Evolutionary conservation across 2,888 invertebrate genomes (phyloP).

Genomic region (Tenthredo notha): DNA sequence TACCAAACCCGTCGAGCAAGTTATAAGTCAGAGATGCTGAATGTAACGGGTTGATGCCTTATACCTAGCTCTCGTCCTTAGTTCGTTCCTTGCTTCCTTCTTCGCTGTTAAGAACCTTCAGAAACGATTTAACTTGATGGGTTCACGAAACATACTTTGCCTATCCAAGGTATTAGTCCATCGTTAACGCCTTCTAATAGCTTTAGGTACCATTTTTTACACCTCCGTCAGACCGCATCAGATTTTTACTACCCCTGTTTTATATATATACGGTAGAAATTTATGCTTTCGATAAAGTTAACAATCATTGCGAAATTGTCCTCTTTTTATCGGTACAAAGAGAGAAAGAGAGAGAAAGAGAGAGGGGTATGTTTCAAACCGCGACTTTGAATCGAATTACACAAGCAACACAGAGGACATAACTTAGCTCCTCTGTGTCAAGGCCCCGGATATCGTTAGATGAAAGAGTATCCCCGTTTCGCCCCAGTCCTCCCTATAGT

Average conservation of each 20-base stretch:
- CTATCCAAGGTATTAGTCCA: conserved; percentile 43
- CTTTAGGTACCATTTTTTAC: conserved; percentile 7
- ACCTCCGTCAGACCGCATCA: background rate
- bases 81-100: background rate
- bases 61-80: background rate
- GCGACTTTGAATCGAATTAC: conserved; percentile 53
- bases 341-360: background rate
- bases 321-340: background rate
- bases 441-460: conserved; percentile 69
- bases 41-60: conserved; percentile 57
- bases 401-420: conserved; percentile 45
- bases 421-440: conserved; percentile 67
- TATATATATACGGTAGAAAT: background rate
- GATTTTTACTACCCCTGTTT: background rate
- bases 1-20: conserved; percentile 55
- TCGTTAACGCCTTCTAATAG: conserved; percentile 29
- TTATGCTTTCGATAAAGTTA: background rate
- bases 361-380: background rate
- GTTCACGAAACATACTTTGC: conserved; percentile 54
- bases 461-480: conserved; percentile 68
- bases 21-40: conserved; percentile 58
- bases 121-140: conserved; percentile 57
- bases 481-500: conserved; percentile 55
- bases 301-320: background rate
- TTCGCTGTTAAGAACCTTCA: conserved; percentile 59